Percentiles rank a stretch among this genome's conserved stretches.
Evolutionary conservation across 2,113 vertebrate species (phyloP).

Genomic region (Crotalus tigris): DNA sequence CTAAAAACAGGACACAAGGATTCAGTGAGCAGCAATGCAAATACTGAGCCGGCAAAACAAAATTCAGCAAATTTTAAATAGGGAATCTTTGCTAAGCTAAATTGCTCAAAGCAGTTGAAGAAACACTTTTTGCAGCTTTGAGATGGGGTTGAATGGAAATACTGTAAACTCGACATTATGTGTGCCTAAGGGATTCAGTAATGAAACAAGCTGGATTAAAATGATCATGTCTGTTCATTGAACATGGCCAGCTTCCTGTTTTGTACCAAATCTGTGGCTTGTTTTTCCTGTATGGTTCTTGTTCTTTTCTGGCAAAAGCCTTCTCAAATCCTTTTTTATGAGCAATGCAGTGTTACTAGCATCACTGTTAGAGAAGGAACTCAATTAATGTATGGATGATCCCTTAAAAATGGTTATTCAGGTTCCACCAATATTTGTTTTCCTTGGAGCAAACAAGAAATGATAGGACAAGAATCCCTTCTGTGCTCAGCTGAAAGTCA

Average conservation of each 20-base stretch:
- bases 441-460: constrained; percentile 52
- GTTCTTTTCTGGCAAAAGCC: background rate
- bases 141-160: too few relatives aligned
- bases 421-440: constrained; percentile 61
- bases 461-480: constrained; percentile 35
- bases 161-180: background rate
- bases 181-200: background rate
- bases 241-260: background rate
- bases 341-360: background rate
- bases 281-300: background rate
- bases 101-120: background rate
- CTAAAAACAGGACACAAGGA: background rate
- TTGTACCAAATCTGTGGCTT: background rate
- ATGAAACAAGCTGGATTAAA: background rate
- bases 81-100: background rate
- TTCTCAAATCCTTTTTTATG: background rate
- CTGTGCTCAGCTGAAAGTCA: constrained; percentile 44
- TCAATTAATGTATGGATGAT: constrained; percentile 57
- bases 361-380: background rate
- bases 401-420: constrained; percentile 65
- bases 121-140: background rate
- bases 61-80: background rate
- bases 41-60: background rate
- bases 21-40: background rate
- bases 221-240: background rate